phyloP scores from a whole-genome alignment of 2,888 invertebrate species.

The Carabus problematicus region DNA sequence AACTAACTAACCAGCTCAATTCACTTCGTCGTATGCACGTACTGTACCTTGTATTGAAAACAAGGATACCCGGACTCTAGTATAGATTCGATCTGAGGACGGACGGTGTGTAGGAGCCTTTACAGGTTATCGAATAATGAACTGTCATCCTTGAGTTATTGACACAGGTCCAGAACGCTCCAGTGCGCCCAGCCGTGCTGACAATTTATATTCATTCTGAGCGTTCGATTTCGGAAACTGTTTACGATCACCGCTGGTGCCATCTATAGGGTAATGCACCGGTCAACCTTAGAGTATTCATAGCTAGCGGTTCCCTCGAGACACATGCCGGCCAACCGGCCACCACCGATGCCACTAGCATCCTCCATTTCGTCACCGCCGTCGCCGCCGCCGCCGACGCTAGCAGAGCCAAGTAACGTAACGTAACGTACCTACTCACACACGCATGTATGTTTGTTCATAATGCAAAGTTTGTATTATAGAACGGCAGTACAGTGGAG shows the following conservation, averaged over 20 bases:
- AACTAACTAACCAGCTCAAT: no score
- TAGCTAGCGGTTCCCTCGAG: conserved; percentile 26
- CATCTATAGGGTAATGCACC: conserved; percentile 61
- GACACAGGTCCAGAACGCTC: conserved; percentile 44
- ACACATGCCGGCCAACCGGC: conserved; percentile 21
- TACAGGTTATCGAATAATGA: conserved; percentile 22
- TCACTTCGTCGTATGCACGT: no score
- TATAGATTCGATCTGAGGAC: conserved; percentile 11
- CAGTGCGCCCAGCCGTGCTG: conserved; percentile 55
- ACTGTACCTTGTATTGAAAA: no score
- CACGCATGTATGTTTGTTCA: neutral
- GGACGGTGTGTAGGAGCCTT: conserved; percentile 5
- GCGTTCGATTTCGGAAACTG: conserved; percentile 51
- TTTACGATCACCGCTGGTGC: conserved; percentile 56
- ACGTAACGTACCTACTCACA: neutral
- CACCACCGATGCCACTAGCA: conserved; percentile 11
- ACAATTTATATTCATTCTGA: conserved; percentile 57
- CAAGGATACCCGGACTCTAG: neutral
- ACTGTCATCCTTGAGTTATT: conserved; percentile 23
- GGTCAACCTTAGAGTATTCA: conserved; percentile 45
- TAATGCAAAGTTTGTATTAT: conserved; percentile 2
- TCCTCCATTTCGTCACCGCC: neutral
- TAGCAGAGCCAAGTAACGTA: neutral
- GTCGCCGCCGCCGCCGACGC: neutral
- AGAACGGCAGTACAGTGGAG: conserved; percentile 5